These are phyloP conservation scores for Proales similis DNA, from an alignment of 1,140 invertebrate genomes.

Conservation along the genomic window DNA sequence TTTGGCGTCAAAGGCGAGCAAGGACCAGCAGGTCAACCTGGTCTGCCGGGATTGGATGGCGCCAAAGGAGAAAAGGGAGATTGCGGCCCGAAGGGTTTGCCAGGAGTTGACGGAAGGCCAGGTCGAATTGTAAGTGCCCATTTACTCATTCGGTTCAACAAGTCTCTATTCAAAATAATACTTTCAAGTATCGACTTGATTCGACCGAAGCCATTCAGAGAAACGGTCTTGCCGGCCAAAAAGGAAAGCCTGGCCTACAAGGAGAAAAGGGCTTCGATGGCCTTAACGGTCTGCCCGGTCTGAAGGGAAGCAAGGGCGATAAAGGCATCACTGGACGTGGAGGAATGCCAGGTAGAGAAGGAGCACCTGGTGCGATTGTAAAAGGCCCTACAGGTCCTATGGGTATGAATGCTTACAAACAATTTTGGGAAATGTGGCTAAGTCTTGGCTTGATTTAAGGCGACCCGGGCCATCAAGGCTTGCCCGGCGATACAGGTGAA, in stretches of 20 bases:
- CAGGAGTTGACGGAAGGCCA: constrained; percentile 7
- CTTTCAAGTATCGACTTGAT: too few species aligned
- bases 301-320: neutral
- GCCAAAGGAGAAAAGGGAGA: constrained; percentile 21
- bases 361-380: constrained; percentile 1
- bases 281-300: neutral
- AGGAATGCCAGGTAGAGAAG: constrained; percentile 25
- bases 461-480: constrained; percentile 1
- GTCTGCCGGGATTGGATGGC: neutral
- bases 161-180: too few species aligned
- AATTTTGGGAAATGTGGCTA: too few species aligned
- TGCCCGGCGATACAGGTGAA: constrained; percentile 2
- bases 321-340: constrained; percentile 17
- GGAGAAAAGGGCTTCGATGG: constrained; percentile 7
- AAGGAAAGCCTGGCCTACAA: constrained; percentile 2
- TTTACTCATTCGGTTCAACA: neutral
- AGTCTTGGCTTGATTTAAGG: too few species aligned
- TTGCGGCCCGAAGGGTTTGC: constrained; percentile 10
- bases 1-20: constrained; percentile 22
- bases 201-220: neutral
- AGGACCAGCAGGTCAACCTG: neutral
- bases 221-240: constrained; percentile 3
- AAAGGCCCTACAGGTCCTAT: constrained; percentile 10
- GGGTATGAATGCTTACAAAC: too few species aligned
- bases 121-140: constrained; percentile 20